A percentile compares a stretch with the other conserved stretches of the same genome.
Evolutionary conservation across 2,797 vertebrate species (phyloP).

Genomic region (Scolopax bukidnonensis): DNA sequence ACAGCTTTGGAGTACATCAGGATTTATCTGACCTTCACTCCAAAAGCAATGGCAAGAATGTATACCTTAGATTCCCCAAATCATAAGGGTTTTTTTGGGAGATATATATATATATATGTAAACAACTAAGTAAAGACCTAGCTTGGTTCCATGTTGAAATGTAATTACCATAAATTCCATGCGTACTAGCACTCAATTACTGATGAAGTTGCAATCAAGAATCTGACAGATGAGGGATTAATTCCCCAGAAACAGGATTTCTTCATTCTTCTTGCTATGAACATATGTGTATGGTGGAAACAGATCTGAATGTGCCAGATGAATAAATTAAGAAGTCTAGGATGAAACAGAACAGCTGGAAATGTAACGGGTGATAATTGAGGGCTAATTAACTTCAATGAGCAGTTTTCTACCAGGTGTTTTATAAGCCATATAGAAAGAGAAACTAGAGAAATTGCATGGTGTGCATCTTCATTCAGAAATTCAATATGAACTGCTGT

Average conservation of each 20-base stretch:
- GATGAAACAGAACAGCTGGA: conserved; percentile 54
- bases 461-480: conserved; percentile 15
- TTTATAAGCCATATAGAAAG: not conserved
- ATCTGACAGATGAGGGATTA: conserved; percentile 23
- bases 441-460: not conserved
- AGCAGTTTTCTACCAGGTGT: conserved; percentile 43
- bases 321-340: conserved; percentile 46
- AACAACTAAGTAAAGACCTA: not conserved
- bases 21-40: not conserved
- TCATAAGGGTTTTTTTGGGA: not conserved
- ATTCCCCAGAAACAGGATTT: not conserved
- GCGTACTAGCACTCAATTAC: not conserved
- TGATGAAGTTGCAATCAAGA: not conserved
- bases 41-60: not conserved
- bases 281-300: not conserved
- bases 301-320: not conserved
- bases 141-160: not conserved
- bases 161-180: not conserved
- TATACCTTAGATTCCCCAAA: not conserved
- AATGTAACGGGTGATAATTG: conserved; percentile 41
- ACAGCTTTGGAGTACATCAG: not conserved
- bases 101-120: not conserved
- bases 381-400: conserved; percentile 42
- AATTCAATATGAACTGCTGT: not conserved
- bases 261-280: conserved; percentile 10